These are phyloP conservation scores for Ganaspis brasiliensis DNA, from an alignment of 2,888 invertebrate species.

Conservation along the genomic window DNA sequence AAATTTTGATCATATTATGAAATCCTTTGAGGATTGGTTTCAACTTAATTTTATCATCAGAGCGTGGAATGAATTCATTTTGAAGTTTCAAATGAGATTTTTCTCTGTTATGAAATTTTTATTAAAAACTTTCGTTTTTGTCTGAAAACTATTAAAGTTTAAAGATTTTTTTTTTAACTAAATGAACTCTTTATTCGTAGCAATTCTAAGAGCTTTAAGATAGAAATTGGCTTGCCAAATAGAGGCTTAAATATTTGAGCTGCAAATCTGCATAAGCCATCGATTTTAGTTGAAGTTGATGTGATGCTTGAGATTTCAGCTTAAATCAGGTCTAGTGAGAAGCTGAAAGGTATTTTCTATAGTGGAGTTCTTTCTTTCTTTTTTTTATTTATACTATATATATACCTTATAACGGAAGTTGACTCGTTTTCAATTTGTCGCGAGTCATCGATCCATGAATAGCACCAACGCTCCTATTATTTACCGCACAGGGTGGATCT, in stretches of 20 bases:
- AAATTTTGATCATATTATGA: no score
- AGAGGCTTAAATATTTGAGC: constrained; percentile 5
- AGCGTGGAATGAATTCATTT: no score
- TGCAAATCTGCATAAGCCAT: constrained; percentile 35
- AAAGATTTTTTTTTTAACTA: not conserved
- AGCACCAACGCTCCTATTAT: constrained; percentile 21
- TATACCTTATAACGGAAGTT: not conserved
- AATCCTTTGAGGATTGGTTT: no score
- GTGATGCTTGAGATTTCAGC: constrained; percentile 24
- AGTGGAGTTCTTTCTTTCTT: not conserved
- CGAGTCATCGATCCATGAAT: constrained; percentile 18
- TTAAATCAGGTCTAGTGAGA: not conserved
- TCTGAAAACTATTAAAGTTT: not conserved
- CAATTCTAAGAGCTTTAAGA: not conserved
- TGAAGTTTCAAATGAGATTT: no score
- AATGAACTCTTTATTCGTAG: not conserved
- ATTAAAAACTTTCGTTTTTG: no score
- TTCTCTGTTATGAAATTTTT: no score
- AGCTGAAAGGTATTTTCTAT: constrained; percentile 22
- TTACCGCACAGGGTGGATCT: constrained; percentile 29
- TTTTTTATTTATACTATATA: not conserved
- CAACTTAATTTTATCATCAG: no score
- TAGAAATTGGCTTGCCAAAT: constrained; percentile 23
- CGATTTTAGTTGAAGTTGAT: constrained; percentile 24
- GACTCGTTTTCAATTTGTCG: constrained; percentile 28